A percentile compares a stretch with the other conserved stretches of the same genome.
Conservation (phyloP, 2,888 invertebrate genomes). For the Chironomus riparius region DNA sequence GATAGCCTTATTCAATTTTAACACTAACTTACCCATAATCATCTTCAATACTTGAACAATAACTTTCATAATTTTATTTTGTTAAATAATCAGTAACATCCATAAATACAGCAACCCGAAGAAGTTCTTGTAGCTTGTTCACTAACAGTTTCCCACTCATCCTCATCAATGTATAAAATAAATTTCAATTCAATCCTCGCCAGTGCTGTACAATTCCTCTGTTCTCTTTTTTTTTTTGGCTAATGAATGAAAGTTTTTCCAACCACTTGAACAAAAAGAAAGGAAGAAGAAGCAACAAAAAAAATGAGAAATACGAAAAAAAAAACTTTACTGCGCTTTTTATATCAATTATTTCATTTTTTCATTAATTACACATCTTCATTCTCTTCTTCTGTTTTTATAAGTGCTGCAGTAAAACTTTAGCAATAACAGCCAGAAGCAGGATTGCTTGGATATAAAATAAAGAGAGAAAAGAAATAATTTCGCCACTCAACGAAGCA, state of each 20-base stretch:
- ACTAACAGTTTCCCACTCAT: not conserved
- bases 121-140: not conserved
- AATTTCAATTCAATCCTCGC: not conserved
- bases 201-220: not conserved
- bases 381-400: not conserved
- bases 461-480: no score
- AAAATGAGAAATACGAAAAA: not conserved
- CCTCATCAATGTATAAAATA: not conserved
- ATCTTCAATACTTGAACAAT: not conserved
- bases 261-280: slow-evolving; percentile 4
- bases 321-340: slow-evolving; percentile 20
- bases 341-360: slow-evolving; percentile 22
- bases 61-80: not conserved
- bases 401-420: no score
- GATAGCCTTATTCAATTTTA: no score
- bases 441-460: no score
- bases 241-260: slow-evolving; percentile 19
- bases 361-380: slow-evolving; percentile 20
- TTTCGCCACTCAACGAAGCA: no score
- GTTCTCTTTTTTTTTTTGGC: not conserved
- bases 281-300: not conserved
- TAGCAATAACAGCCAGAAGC: no score
- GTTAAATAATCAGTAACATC: not conserved
- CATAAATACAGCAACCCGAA: not conserved
- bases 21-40: no score